Base-by-base conservation (phyloP, 2,888 invertebrate genomes). In the Stramonita haemastoma region DNA sequence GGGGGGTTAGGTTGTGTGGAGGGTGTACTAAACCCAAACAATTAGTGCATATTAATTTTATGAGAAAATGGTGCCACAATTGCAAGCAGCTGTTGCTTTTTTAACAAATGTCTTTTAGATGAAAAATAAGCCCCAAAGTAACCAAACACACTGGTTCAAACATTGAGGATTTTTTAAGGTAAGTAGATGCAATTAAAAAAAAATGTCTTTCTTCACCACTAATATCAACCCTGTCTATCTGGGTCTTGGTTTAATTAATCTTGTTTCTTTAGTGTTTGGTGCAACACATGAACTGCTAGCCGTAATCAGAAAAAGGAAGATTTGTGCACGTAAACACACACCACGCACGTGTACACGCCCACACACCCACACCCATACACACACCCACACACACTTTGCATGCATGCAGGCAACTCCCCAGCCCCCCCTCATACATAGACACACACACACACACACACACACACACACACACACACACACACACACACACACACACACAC, bases 401-500 rank as follows among this genome's bases (percentile, higher is more conserved):
- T 19, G 19, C 60, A 19, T 60, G 19, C 60, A 60, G 13, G 19
- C 60, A 60, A 11, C 11, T 60, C 13, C 60, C 11, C 60, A 60
- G n/a, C n/a, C n/a, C n/a, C n/a, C n/a, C n/a, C n/a, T 15, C 66
- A 66, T 66, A 13, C 66, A 66, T 26, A 13, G 1, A 66, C 66
- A 66, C 66, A 66, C 66, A 66, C 19, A 17, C 66, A 66, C 66
- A 66, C 19, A 26, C 66, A 66, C 66, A 66, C 66, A 66, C 66
- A 66, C 66, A 66, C 66, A 66, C 66, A 66, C 66, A 66, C 66
- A 66, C 13, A 66, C 66, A 84, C 84, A 85, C 34, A 66, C 36
- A 79, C 88, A 88, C 29, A 79, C 60, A 29, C 81, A 46, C 81
- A n/a, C 81, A 88, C 57, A 57, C 0, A 46, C 57, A 29, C 29